Base-by-base conservation (phyloP, 2,113 vertebrate genomes). In the Marmota monax region DNA sequence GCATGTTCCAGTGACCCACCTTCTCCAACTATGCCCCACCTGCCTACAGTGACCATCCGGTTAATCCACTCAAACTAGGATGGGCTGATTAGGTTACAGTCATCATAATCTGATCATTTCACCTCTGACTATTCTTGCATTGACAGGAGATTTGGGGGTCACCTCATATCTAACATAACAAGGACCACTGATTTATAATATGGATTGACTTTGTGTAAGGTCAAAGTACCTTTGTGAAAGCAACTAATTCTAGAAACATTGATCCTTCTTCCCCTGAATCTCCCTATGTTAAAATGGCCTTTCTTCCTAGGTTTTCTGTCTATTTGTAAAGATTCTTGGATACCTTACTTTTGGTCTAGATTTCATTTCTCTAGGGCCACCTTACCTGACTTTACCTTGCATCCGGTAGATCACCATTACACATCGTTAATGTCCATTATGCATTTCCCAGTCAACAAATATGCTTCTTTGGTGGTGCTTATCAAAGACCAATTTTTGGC, bases 151-250 rank as follows among this genome's bases (percentile, higher is more conserved):
- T 63, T 63, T 63, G 61, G 61, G 22, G 61, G 61, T 25, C 61
- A 63, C 23, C 25, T 63, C 23, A 27, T 63, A 63, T 63, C 61
- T 23, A 63, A 63, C 61, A 63, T 63, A 63, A 63, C 23, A 25
- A 63, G 61, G 23, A 27, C 51, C 86, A 91, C 2, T 42, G 27
- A 72, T 82, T 91, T 88, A 29, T 70, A 80, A 84, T 37, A 63
- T 1, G 5, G 58, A 69, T 48, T 88, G 9, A 67, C 74, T 69
- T 73, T 76, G 13, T 16, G 6, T 39, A 77, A 89, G 8, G 56
- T 9, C 25, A 69, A 95, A 93, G 11, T 20, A 9, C 48, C 37
- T 79, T 97, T 84, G 58, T 76, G 27, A 92, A 97, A 88, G 80
- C 61, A 72, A 25, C 58, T 29, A 39, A 79, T 4, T 83, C 45